phyloP scores from a whole-genome alignment of 2,888 invertebrate species.

The Phanerotoma sp. region DNA sequence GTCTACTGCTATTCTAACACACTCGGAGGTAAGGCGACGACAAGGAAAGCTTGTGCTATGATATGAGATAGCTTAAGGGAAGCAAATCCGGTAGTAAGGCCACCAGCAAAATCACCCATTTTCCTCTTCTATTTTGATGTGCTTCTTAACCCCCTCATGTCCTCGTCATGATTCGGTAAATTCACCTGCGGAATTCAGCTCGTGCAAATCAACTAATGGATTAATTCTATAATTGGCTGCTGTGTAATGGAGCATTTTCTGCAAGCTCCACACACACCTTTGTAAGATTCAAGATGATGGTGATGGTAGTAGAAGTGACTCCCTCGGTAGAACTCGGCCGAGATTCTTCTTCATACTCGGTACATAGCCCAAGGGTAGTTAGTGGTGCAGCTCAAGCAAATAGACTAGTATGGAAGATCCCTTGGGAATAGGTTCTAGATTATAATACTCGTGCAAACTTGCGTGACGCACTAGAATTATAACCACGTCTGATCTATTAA shows the following conservation, averaged over 20 bases:
- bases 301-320: conserved; percentile 6
- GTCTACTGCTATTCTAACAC: conserved; percentile 8
- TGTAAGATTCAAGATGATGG: neutral
- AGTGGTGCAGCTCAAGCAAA: conserved; percentile 26
- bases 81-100: conserved; percentile 53
- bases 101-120: conserved; percentile 46
- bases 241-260: conserved; percentile 39
- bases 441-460: conserved; percentile 27
- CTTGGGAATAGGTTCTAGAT: conserved; percentile 24
- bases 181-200: conserved; percentile 19
- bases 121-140: conserved; percentile 37
- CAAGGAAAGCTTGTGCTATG: conserved; percentile 33
- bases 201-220: conserved; percentile 46
- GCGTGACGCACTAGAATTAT: conserved; percentile 15
- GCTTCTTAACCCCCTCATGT: conserved; percentile 8
- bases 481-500: conserved; percentile 6
- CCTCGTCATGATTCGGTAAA: conserved; percentile 2
- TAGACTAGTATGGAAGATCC: conserved; percentile 19
- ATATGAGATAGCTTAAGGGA: conserved; percentile 46
- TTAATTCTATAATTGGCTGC: conserved; percentile 53
- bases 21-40: conserved; percentile 18
- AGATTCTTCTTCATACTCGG: conserved; percentile 23
- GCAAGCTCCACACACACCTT: neutral
- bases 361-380: conserved; percentile 27
- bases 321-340: conserved; percentile 17